Evolutionary conservation across 2,888 invertebrate genomes (phyloP).

Genomic region (Melipona beecheii): DNA sequence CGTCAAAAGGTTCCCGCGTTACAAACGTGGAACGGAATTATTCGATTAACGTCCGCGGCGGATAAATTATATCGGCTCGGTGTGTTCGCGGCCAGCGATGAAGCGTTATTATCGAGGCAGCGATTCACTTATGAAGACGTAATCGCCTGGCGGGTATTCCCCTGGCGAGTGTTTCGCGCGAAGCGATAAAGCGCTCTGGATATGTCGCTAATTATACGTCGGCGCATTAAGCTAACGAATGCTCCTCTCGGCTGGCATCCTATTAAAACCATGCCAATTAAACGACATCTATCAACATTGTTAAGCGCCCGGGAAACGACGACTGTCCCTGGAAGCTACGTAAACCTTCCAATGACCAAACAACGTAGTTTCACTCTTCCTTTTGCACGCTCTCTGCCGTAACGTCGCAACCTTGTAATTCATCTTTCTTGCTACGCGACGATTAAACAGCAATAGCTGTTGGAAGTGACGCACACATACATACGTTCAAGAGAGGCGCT

Average conservation of each 20-base stretch:
- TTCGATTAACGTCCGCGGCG: constrained; percentile 44
- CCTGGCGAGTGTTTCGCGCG: constrained; percentile 26
- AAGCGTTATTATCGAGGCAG: constrained; percentile 34
- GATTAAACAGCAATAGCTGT: no score
- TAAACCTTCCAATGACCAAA: constrained; percentile 3
- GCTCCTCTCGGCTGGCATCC: constrained; percentile 17
- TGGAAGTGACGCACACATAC: no score
- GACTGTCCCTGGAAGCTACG: neutral
- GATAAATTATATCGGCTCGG: constrained; percentile 35
- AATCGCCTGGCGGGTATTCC: constrained; percentile 38
- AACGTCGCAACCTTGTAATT: constrained; percentile 35
- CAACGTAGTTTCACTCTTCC: neutral
- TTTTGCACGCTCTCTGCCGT: constrained; percentile 3
- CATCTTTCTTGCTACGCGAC: constrained; percentile 20
- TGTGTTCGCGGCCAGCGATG: constrained; percentile 17
- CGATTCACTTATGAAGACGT: constrained; percentile 51
- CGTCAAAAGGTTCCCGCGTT: constrained; percentile 35
- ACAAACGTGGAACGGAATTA: constrained; percentile 30
- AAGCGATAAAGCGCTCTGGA: constrained; percentile 56
- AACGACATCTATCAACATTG: constrained; percentile 45
- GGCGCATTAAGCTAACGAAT: constrained; percentile 35
- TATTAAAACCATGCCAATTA: constrained; percentile 41
- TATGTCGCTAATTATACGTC: constrained; percentile 52
- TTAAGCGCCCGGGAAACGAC: neutral
- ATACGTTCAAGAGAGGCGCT: no score